These are phyloP conservation scores for Cyprinodon diabolis DNA, from an alignment of 2,797 vertebrate species.

Conservation along the genomic window DNA sequence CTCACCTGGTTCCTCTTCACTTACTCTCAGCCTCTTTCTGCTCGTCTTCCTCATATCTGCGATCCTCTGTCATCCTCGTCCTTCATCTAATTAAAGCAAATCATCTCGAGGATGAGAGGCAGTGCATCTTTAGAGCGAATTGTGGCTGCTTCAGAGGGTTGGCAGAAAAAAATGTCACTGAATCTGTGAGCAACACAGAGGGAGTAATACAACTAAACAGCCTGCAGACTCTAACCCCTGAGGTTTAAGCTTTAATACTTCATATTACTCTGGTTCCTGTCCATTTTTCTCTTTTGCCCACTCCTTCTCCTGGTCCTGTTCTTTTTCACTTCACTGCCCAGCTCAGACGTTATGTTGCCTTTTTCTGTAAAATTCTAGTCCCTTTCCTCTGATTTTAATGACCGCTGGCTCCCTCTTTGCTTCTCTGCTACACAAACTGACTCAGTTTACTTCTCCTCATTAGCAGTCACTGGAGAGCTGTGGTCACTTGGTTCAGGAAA, in stretches of 20 bases:
- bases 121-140: constrained; percentile 45
- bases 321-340: constrained; percentile 13
- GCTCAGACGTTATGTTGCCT: constrained; percentile 31
- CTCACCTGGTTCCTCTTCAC: constrained; percentile 1
- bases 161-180: constrained; percentile 55
- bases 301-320: constrained; percentile 11
- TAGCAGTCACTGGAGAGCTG: constrained; percentile 27
- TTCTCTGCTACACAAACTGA: constrained; percentile 47
- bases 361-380: constrained; percentile 32
- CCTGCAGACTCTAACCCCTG: constrained; percentile 22
- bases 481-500: constrained; percentile 40
- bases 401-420: constrained; percentile 51
- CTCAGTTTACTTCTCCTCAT: constrained; percentile 34
- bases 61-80: constrained; percentile 18
- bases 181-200: constrained; percentile 39
- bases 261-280: not conserved
- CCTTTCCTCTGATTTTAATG: constrained; percentile 42
- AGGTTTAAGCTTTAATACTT: constrained; percentile 18
- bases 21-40: not conserved
- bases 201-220: constrained; percentile 26
- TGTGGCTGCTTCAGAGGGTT: constrained; percentile 24
- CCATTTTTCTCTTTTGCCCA: not conserved
- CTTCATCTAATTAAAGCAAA: constrained; percentile 31
- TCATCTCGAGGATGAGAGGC: constrained; percentile 36
- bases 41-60: constrained; percentile 13